Base-by-base conservation (phyloP, 2,113 vertebrate genomes). In the Tyrannus savana region DNA sequence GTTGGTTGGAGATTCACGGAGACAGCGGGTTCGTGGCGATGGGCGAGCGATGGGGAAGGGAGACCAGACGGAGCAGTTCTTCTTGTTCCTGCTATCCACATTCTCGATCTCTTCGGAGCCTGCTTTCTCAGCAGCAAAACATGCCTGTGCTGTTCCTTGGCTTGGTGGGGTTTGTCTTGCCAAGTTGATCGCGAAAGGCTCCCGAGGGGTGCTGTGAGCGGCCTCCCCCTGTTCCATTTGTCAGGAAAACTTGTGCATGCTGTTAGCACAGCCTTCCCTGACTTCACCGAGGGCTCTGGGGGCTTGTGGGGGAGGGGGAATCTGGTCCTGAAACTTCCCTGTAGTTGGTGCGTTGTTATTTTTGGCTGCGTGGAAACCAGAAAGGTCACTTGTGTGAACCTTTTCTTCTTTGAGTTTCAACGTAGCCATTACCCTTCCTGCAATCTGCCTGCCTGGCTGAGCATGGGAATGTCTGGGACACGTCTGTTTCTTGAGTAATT, bases 51-150 rank as follows among this genome's bases (percentile, higher is more conserved):
- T 37, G 7, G 41, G 90, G 86, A 80, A 78, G 69, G 71, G 82
- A 75, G 85, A 96, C 90, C 95, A 95, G 96, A 92, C 69, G n/a
- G 93, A 92, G 93, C 92, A 68, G 94, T 96, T 96, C 92, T 97
- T 90, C 94, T 87, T 92, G 90, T 96, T 97, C 92, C 80, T 95
- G 83, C 85, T 95, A 87, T 93, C 92, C 90, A 14, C 23, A 1
- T 67, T 90, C 67, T 33, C 7, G 0, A 81, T 96, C 95, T 96
- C 78, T 33, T 83, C 80, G 58, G 74, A 90, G 86, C 90, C 73
- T 92, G 83, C 83, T 87, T 64, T 94, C 78, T 85, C 94, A 82
- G 83, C 90, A 69, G 4, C 89, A 56, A 15, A 14, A 72, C 90
- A 69, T 86, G 88, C 83, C 91, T 30, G 41, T 89, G 76, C 93